These are phyloP conservation scores for Leuciscus waleckii DNA, from an alignment of 2,797 vertebrate genomes.

Conservation along the genomic window DNA sequence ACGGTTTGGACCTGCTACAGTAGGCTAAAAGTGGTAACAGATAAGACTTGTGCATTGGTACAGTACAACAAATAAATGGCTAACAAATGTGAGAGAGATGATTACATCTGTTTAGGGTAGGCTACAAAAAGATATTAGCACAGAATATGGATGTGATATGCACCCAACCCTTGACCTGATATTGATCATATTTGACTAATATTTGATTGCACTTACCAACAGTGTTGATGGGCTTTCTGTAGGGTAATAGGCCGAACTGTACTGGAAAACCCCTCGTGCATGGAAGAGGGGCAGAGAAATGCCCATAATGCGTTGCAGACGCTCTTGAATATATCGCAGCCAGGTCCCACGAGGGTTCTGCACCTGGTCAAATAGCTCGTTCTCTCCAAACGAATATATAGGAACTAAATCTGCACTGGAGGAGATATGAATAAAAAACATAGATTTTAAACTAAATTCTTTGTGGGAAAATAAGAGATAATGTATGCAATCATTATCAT, in stretches of 20 bases:
- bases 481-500: neutral
- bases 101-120: neutral
- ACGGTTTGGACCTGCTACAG: conserved; percentile 6
- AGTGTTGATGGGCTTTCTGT: conserved; percentile 86
- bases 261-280: conserved; percentile 91
- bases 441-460: neutral
- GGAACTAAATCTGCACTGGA: conserved; percentile 87
- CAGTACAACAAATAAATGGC: neutral
- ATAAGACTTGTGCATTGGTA: conserved; percentile 3
- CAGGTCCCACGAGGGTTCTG: conserved; percentile 84
- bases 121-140: neutral
- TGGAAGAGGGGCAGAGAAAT: conserved; percentile 92
- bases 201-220: conserved; percentile 80
- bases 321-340: conserved; percentile 82
- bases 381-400: conserved; percentile 95
- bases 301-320: conserved; percentile 86
- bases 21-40: neutral
- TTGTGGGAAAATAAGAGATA: neutral
- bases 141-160: neutral
- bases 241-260: conserved; percentile 90
- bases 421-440: neutral
- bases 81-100: neutral
- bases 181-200: neutral
- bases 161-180: neutral
- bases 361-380: conserved; percentile 89